Evolutionary conservation across 1,140 invertebrate species (phyloP), one percentile per base, ranked within the genome.

Genomic region (Hypothenemus hampei): DNA sequence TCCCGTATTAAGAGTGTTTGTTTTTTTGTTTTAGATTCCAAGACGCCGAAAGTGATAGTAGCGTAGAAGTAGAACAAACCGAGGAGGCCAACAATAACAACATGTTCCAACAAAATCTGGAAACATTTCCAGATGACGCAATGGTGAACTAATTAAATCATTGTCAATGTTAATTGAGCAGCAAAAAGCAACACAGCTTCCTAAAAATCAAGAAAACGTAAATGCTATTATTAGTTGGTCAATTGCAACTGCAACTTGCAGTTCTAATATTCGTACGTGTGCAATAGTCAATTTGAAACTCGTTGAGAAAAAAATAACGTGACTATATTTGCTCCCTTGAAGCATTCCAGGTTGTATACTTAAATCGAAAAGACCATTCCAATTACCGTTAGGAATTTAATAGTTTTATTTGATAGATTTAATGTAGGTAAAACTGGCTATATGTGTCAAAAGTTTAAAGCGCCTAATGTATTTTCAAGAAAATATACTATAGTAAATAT

Each of bases 1-100:
- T n/a, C n/a, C n/a, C n/a, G n/a, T n/a, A n/a, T n/a, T n/a, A n/a
- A n/a, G n/a, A n/a, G n/a, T n/a, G n/a, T n/a, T n/a, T n/a, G n/a
- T n/a, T n/a, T n/a, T n/a, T n/a, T n/a, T n/a, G n/a, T 56, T 46
- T 31, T 41, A 71, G 69, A 61, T 71, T 72, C 57, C 70, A 70
- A 65, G 70, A 72, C 50, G 63, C 63, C 0, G 68, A 70, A 47
- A 69, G 68, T 26, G 70, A 72, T 39, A 65, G 58, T 22, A 63
- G 61, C 31, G 65, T 65, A 36, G 68, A 69, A 41, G 52, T 68
- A 55, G 65, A 67, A 54, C 39, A 60, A 16, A 51, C 35, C 23
- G 63, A 65, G 47, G 61, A 63, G 22, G 40, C 55, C 19, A 71
- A 71, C 45, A 72, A 72, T 53, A 72, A 72, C 54, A 65, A 58